These are phyloP conservation scores for Drosophila santomea DNA, from an alignment of 1,140 invertebrate genomes.

Conservation along the genomic window DNA sequence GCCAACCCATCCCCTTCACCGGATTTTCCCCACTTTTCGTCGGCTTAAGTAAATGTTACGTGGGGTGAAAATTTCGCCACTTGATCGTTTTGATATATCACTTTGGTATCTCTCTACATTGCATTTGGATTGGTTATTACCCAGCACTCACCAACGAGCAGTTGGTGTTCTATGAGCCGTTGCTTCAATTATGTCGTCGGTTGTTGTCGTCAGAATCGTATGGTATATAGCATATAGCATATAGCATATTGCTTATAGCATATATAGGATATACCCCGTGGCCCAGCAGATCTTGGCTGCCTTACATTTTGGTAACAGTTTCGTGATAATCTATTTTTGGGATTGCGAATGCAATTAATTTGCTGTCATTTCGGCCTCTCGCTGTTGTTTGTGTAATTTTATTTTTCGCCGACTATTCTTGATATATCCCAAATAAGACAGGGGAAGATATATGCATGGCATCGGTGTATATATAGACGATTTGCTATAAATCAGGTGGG, in stretches of 20 bases:
- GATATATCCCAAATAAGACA: slow-evolving; percentile 39
- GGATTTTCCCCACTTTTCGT: neutral
- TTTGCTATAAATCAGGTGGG: slow-evolving; percentile 42
- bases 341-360: slow-evolving; percentile 58
- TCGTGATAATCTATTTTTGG: slow-evolving; percentile 53
- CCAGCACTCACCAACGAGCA: neutral
- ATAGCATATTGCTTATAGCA: neutral
- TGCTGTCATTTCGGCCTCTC: slow-evolving; percentile 56
- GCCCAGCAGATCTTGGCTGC: slow-evolving; percentile 10
- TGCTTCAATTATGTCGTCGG: slow-evolving; percentile 45
- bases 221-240: slow-evolving; percentile 1
- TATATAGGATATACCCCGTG: neutral
- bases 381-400: slow-evolving; percentile 26
- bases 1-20: slow-evolving; percentile 8
- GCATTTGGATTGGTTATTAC: neutral
- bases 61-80: slow-evolving; percentile 27
- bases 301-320: slow-evolving; percentile 54
- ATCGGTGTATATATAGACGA: slow-evolving; percentile 11
- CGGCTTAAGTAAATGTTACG: slow-evolving; percentile 53
- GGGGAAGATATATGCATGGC: slow-evolving; percentile 9
- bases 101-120: neutral
- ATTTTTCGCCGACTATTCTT: slow-evolving; percentile 42
- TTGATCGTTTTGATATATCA: slow-evolving; percentile 18
- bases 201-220: slow-evolving; percentile 49
- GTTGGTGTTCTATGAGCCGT: neutral